Evolutionary conservation across 1,140 invertebrate genomes (phyloP).

Genomic region (Trachelipus rathkii): DNA sequence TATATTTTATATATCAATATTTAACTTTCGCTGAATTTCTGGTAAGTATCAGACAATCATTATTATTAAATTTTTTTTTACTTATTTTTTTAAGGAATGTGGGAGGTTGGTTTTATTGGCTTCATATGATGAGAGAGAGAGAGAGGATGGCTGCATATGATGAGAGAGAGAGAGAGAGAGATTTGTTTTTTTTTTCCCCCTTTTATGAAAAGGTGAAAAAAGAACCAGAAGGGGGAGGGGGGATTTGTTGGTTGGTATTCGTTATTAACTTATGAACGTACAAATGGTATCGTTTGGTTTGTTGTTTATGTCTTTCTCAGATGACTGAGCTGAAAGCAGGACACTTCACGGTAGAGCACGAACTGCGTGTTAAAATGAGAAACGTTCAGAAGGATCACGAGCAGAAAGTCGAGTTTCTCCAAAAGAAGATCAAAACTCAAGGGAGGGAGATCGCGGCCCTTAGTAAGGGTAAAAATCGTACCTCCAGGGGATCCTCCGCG

Average conservation of each 20-base stretch:
- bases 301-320: constrained; percentile 54
- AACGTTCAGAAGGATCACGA: constrained; percentile 73
- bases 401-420: constrained; percentile 70
- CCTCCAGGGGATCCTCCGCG: background rate
- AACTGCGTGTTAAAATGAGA: constrained; percentile 78
- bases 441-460: constrained; percentile 50
- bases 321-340: constrained; percentile 89
- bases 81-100: no score
- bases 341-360: constrained; percentile 80
- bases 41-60: no score
- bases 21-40: no score
- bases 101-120: no score
- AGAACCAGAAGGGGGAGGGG: background rate
- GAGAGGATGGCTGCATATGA: no score
- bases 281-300: background rate
- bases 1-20: no score
- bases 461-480: constrained; percentile 47
- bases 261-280: constrained; percentile 4
- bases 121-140: no score
- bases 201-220: no score
- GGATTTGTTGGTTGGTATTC: background rate
- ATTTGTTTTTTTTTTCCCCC: no score
- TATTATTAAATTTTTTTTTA: no score
- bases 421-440: constrained; percentile 64
- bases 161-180: no score